Base-by-base conservation (phyloP, 2,888 invertebrate species). In the Bombylius major region DNA sequence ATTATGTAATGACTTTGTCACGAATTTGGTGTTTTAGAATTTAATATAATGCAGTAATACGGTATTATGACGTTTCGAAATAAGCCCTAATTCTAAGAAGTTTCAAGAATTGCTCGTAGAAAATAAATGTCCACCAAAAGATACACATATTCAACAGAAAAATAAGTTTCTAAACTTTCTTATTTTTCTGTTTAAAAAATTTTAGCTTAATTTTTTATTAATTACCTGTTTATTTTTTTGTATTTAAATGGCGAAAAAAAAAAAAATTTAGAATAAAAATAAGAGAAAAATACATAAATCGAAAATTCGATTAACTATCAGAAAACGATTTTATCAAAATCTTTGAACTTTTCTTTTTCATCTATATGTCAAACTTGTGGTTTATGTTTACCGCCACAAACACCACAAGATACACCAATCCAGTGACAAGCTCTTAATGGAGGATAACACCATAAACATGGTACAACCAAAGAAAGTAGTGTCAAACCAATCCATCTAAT, bases 401-500 rank as follows among this genome's bases (percentile, higher is more conserved):
- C 71, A 58, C 86, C 86, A 67, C 91, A 89, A 54, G 82, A 79
- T 60, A 87, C 80, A 53, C 90, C 90, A 66, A 89, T 86, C 76
- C 83, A 81, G 76, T 94, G 93, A 68, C 87, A 85, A 65, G 88
- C 84, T 65, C 86, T 84, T 61, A 95, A 79, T 58, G 93, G 92
- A 66, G 87, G 83, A 78, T 96, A 96, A 76, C 92, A 89, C 82
- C 95, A 96, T 66, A 97, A 79, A 75, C 96, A 96, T 63, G 96
- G 96, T 67, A 95, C 87, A 65, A 95, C 77, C 62, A 94, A 75
- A 58, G 90, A 89, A 55, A 96, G 81, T 59, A 95, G 78, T 36
- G 90, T 83, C 63, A 96, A 76, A 56, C 90, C 89, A 62, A 89
- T 72, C 94, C 95, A 95, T 51, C 83, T 79, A 72, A 1, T n/a